phyloP scores from a whole-genome alignment of 2,797 vertebrate genomes.

The Argya squamiceps region DNA sequence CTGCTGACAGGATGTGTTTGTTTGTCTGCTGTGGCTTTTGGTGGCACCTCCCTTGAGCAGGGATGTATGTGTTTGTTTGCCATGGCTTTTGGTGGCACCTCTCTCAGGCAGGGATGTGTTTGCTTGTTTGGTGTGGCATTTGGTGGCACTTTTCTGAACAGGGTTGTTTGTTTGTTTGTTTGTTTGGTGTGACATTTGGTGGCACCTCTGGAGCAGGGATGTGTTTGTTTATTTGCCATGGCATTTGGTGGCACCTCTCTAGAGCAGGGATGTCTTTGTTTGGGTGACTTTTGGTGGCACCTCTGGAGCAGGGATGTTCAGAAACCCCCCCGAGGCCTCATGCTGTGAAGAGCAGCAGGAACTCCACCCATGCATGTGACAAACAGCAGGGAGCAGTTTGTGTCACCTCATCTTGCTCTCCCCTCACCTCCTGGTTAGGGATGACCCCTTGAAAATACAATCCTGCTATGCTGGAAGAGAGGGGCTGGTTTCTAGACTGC shows the following conservation, averaged over 20 bases:
- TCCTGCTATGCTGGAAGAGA: background rate
- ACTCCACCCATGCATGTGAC: background rate
- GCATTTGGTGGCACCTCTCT: background rate
- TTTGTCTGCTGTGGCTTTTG: background rate
- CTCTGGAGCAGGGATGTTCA: background rate
- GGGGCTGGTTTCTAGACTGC: background rate
- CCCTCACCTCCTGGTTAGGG: background rate
- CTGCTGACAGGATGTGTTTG: accelerated
- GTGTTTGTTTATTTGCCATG: background rate
- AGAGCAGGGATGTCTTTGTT: background rate
- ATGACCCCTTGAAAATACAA: background rate
- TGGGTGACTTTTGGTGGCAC: background rate
- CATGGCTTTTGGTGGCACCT: background rate
- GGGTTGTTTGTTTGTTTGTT: background rate
- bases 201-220: background rate
- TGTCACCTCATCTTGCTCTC: background rate
- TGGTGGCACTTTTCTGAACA: background rate
- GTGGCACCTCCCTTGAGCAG: background rate
- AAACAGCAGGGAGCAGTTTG: background rate
- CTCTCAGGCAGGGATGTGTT: too few relatives aligned
- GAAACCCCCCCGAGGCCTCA: background rate
- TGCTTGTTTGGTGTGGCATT: too few relatives aligned
- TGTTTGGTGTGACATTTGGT: background rate
- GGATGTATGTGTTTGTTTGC: background rate
- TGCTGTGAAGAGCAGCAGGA: accelerated